Evolutionary conservation across 2,797 vertebrate species (phyloP).

Genomic region (Pseudochaenichthys georgianus): DNA sequence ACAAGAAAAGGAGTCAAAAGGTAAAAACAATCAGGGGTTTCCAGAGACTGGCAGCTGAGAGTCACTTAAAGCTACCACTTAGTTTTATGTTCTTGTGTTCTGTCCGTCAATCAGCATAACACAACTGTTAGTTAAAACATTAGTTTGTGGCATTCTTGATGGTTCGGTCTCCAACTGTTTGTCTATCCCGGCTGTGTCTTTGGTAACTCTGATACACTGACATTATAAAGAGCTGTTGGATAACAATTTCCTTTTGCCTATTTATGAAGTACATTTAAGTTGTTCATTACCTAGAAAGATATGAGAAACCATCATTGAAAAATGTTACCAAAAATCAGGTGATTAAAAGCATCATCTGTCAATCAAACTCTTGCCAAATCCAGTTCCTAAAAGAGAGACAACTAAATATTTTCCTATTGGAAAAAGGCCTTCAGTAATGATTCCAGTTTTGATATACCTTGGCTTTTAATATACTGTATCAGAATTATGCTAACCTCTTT

Average conservation of each 20-base stretch:
- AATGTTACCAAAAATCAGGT: no score
- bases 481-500: no score
- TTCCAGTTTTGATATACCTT: no score
- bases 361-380: no score
- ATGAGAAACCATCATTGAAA: no score
- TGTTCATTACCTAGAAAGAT: background rate
- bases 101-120: background rate
- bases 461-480: no score
- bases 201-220: background rate
- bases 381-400: no score
- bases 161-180: background rate
- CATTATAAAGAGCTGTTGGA: background rate
- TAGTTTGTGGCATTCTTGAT: background rate
- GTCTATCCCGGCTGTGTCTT: conserved; percentile 15
- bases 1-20: background rate
- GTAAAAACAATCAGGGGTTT: background rate
- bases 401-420: no score
- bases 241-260: background rate
- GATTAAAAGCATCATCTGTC: no score
- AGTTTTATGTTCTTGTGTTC: background rate
- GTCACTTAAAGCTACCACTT: background rate
- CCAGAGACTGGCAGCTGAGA: background rate
- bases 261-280: background rate
- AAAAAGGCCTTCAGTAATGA: no score
- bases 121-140: background rate